Base-by-base conservation (phyloP, 2,797 vertebrate species). In the Meda fulgida region DNA sequence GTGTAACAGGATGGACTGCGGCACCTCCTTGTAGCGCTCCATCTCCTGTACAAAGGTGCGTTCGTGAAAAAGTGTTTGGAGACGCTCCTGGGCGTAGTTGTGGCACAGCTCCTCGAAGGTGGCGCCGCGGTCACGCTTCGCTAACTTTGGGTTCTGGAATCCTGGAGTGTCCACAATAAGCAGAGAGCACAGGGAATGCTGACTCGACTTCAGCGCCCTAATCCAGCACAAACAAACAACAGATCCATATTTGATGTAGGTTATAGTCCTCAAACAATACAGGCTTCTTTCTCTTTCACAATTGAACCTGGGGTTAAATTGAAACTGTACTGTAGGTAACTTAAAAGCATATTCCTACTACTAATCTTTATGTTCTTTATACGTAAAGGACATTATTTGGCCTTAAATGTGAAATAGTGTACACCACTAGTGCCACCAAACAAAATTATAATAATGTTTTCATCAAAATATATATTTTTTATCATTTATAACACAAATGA, bases 71-170 rank as follows among this genome's bases (percentile, higher is more conserved):
- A 99, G 95, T 0, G 94, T 95, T 94, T 99, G 98, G 88, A 99
- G 95, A 67, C 98, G 95, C 91, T 99, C 98, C 94, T 99, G 98
- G 65, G 97, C 92, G 0, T 99, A 99, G 94, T 99, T 99, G 90
- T 99, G 97, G 90, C 98, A 99, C 48, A 99, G 96, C 90, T 99
- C 98, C 90, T 99, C 98, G 0, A 99, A 99, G 7, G 97, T 98
- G 91, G 97, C 98, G 0, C 96, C 97, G 0, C 97, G 95, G 79
- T 95, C 94, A 5, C 95, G 94, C 71, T 97, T 96, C 0, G 95
- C 93, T 89, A 96, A 91, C 46, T 96, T 96, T 0, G 98, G 98
- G 93, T 98, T 99, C 94, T 99, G 98, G n/a, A 98, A 97, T 86
- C 98, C 98, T 0, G 98, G 98, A 0, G 97, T 98, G 92, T 99